phyloP scores from a whole-genome alignment of 2,797 vertebrate species.

The Pogoniulus pusillus region DNA sequence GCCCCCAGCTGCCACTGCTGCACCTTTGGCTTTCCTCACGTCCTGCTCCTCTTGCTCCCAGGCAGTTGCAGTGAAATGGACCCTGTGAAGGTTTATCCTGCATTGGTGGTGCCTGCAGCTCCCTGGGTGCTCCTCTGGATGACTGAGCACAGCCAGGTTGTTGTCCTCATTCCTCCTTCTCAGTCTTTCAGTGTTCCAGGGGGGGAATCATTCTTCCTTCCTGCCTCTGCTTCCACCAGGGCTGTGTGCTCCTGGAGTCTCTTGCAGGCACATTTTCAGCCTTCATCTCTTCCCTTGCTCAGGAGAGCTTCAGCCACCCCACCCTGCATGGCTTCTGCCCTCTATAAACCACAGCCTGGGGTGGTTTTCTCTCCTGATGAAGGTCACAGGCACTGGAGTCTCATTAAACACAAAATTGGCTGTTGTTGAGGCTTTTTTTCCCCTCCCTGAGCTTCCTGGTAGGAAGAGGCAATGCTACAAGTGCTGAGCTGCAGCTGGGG shows the following conservation, averaged over 20 bases:
- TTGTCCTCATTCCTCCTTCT: not conserved
- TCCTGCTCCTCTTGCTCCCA: not conserved
- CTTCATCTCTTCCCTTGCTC: not conserved
- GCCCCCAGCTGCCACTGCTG: not conserved
- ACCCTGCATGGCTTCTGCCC: not conserved
- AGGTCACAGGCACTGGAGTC: not conserved
- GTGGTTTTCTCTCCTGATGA: not conserved
- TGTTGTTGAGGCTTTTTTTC: not conserved
- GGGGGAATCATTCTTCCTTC: not conserved
- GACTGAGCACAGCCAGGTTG: not conserved
- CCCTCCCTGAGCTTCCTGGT: not conserved
- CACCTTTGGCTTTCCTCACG: not conserved
- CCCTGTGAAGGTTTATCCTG: not conserved
- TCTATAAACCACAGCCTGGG: not conserved
- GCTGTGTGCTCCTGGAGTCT: not conserved
- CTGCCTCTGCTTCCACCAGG: not conserved
- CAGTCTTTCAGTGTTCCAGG: not conserved
- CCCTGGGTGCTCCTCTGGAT: not conserved
- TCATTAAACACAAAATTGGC: not conserved
- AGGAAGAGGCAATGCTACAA: not conserved
- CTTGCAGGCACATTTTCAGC: not conserved
- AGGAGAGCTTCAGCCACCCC: not conserved
- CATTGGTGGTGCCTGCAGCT: not conserved
- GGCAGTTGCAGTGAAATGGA: not conserved
- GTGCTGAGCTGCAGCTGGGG: not conserved